Evolutionary conservation across 2,888 invertebrate genomes (phyloP).

Genomic region (Heteropelma amictum): DNA sequence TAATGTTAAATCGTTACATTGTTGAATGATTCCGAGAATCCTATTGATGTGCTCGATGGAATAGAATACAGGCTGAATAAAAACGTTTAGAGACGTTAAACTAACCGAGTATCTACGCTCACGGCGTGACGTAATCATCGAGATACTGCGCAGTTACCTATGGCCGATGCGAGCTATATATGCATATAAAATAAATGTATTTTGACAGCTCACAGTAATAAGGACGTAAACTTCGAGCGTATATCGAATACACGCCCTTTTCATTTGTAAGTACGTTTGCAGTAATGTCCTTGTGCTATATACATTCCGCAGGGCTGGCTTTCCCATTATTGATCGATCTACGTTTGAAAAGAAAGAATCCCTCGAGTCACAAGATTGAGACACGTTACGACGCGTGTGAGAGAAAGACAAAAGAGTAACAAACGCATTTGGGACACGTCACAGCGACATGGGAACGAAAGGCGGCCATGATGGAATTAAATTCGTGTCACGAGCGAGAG

Average conservation of each 20-base stretch:
- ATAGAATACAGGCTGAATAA: not conserved
- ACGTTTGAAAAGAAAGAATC: not conserved
- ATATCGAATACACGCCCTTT: not conserved
- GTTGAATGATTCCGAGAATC: not conserved
- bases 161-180: not conserved
- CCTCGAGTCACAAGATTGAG: not conserved
- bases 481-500: slow-evolving; percentile 23
- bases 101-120: slow-evolving; percentile 10
- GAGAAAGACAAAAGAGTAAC: slow-evolving; percentile 2
- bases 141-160: slow-evolving; percentile 58
- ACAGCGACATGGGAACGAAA: not conserved
- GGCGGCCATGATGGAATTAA: slow-evolving; percentile 45
- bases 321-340: too few species aligned
- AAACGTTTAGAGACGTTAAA: not conserved
- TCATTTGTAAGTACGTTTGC: too few species aligned
- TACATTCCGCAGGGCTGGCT: too few species aligned
- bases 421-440: slow-evolving; percentile 15
- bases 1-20: too few species aligned
- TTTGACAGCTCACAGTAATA: not conserved
- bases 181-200: not conserved
- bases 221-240: not conserved
- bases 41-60: not conserved
- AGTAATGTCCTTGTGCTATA: too few species aligned
- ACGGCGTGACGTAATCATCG: slow-evolving; percentile 57
- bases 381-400: not conserved